A percentile compares a stretch with the other conserved stretches of the same genome.
Evolutionary conservation across 2,113 vertebrate species (phyloP).

Genomic region (Oncorhynchus clarkii): DNA sequence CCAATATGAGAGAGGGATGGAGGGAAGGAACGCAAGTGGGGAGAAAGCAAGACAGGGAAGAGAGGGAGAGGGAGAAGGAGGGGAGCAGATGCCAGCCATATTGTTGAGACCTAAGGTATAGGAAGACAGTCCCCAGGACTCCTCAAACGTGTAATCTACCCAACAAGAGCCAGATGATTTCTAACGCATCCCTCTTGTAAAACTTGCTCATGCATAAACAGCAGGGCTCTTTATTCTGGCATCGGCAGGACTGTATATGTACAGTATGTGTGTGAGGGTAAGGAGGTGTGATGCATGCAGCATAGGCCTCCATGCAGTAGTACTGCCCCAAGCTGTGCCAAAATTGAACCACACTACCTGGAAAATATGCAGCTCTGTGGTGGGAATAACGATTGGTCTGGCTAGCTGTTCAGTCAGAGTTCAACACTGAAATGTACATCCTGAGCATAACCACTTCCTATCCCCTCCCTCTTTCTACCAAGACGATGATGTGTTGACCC

Average conservation of each 20-base stretch:
- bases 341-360: background rate
- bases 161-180: conserved; percentile 28
- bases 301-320: background rate
- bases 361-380: background rate
- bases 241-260: background rate
- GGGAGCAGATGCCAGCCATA: conserved; percentile 32
- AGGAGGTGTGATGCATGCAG: background rate
- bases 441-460: background rate
- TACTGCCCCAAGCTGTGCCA: conserved; percentile 5
- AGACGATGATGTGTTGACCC: conserved; percentile 9
- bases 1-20: too few relatives aligned
- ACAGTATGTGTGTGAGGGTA: background rate
- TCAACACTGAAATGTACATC: conserved; percentile 31
- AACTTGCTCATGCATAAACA: conserved; percentile 19
- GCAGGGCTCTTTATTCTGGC: background rate
- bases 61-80: conserved; percentile 5
- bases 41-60: background rate
- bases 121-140: conserved; percentile 22
- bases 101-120: conserved; percentile 23
- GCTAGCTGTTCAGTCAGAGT: conserved; percentile 46
- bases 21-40: too few relatives aligned
- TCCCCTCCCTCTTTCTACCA: background rate
- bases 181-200: conserved; percentile 9
- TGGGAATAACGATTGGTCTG: conserved; percentile 4
- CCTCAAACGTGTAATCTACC: conserved; percentile 45